phyloP scores from a whole-genome alignment of 1,140 invertebrate genomes.

The Bombus turneri region DNA sequence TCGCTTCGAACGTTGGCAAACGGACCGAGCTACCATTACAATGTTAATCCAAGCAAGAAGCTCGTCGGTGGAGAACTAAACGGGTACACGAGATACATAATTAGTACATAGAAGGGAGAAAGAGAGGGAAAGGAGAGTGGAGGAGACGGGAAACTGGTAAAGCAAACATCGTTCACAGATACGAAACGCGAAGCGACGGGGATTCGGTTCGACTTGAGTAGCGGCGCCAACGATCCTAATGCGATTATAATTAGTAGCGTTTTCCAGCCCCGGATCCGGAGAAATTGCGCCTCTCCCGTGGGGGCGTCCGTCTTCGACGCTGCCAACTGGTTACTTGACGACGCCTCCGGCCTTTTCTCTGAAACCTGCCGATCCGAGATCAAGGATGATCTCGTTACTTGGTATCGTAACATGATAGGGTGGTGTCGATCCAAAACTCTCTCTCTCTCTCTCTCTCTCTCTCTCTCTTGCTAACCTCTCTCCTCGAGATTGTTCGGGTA shows the following conservation, averaged over 20 bases:
- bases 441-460: conserved; percentile 1
- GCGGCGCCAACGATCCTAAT: conserved; percentile 59
- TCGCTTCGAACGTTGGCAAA: background rate
- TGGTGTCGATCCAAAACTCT: conserved; percentile 49
- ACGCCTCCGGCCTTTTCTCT: conserved; percentile 53
- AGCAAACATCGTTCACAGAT: conserved; percentile 36
- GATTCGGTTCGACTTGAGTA: conserved; percentile 23
- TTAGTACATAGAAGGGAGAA: background rate
- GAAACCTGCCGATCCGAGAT: conserved; percentile 37
- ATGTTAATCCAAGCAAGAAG: conserved; percentile 27
- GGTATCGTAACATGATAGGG: conserved; percentile 65
- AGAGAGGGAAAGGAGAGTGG: background rate
- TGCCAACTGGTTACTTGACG: conserved; percentile 37
- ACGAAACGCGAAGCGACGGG: background rate
- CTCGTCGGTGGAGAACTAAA: background rate
- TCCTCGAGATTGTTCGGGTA: background rate
- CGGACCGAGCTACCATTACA: conserved; percentile 20
- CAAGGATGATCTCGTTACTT: conserved; percentile 62
- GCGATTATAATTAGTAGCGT: conserved; percentile 68
- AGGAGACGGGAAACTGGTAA: background rate
- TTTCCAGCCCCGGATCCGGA: conserved; percentile 56
- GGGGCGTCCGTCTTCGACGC: conserved; percentile 49
- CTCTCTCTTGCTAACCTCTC: background rate
- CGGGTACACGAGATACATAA: conserved; percentile 29
- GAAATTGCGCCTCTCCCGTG: conserved; percentile 43